Percentiles rank a stretch among this genome's conserved stretches.
Evolutionary conservation across 2,797 vertebrate species (phyloP).

Genomic region (Pipistrellus pipistrellus): DNA sequence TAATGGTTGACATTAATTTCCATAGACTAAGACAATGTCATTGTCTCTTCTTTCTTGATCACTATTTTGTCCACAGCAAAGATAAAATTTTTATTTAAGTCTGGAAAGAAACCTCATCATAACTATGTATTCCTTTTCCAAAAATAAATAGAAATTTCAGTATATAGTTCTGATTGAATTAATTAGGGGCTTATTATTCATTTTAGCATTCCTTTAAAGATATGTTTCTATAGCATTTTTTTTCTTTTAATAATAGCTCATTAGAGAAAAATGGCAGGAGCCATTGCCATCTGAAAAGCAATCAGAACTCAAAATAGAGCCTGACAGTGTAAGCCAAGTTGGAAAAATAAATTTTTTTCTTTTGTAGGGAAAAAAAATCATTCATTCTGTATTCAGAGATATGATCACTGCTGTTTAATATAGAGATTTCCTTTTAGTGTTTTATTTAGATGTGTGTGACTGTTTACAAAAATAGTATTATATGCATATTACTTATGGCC

Average conservation of each 20-base stretch:
- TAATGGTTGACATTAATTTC: conserved; percentile 50
- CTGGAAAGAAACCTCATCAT: conserved; percentile 44
- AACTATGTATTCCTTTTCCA: neutral
- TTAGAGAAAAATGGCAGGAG: neutral
- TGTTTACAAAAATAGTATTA: neutral
- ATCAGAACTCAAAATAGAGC: conserved; percentile 16
- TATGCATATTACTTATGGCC: neutral
- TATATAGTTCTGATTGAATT: neutral
- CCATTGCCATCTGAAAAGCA: conserved; percentile 12
- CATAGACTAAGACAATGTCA: conserved; percentile 16
- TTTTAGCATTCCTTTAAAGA: conserved; percentile 21
- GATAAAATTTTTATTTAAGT: neutral
- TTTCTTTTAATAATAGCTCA: neutral
- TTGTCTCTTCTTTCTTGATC: neutral
- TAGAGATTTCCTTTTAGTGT: conserved; percentile 27
- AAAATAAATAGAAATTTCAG: conserved; percentile 6
- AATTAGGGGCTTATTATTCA: conserved; percentile 3
- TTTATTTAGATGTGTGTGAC: neutral
- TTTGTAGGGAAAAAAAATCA: neutral
- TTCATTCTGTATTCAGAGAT: neutral
- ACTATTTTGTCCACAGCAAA: conserved; percentile 14
- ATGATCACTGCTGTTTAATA: conserved; percentile 13
- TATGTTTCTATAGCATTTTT: neutral
- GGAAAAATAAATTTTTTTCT: neutral
- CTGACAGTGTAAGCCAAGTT: neutral